Conservation (phyloP, 2,797 vertebrate genomes). For the Erithacus rubecula region DNA sequence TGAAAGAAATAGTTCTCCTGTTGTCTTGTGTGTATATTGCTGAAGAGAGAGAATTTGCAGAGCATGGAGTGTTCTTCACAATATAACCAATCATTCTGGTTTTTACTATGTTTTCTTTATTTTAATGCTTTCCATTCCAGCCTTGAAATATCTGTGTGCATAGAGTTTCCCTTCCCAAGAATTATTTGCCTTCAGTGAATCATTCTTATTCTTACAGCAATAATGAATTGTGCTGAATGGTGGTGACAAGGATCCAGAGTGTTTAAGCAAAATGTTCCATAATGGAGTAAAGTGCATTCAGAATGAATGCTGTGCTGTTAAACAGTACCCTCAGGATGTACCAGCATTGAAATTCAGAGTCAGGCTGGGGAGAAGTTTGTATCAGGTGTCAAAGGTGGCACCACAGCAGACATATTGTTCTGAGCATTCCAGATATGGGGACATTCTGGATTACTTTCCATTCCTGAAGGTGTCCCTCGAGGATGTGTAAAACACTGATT, state of each 20-base stretch:
- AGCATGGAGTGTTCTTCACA: not conserved
- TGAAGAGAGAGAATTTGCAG: not conserved
- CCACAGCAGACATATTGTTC: not conserved
- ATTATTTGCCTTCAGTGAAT: not conserved
- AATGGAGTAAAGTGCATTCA: not conserved
- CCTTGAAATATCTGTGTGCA: not conserved
- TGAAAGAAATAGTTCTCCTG: constrained; percentile 7
- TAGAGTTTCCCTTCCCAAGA: not conserved
- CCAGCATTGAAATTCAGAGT: not conserved
- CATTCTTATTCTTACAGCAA: not conserved
- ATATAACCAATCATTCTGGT: not conserved
- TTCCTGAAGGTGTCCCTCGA: not conserved
- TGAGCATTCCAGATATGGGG: not conserved
- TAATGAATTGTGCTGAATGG: not conserved
- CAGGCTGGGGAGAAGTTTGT: not conserved
- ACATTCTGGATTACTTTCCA: not conserved
- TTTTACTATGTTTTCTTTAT: not conserved
- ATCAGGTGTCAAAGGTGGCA: not conserved
- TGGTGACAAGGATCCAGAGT: not conserved
- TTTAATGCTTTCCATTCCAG: not conserved
- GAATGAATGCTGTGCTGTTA: not conserved
- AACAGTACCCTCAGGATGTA: not conserved
- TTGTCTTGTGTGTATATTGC: not conserved
- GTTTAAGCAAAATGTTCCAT: not conserved
- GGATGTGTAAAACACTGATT: not conserved